Conservation (phyloP, 2,888 invertebrate species). For the Coecobrya sp. region DNA sequence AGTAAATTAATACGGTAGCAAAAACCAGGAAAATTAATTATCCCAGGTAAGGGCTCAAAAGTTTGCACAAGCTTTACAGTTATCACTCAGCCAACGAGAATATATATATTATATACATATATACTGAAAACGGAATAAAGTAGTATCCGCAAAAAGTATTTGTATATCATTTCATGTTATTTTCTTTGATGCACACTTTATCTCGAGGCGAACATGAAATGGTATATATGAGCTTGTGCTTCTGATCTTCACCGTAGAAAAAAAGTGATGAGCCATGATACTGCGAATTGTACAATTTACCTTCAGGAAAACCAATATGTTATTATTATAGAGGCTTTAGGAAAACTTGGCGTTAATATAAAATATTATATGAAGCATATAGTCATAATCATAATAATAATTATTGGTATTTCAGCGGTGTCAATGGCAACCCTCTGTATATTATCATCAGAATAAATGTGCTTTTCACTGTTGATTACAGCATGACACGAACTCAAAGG, state of each 20-base stretch:
- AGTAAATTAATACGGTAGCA: slow-evolving; percentile 12
- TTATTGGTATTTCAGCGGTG: too few species aligned
- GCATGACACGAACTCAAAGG: neutral
- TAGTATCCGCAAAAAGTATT: too few species aligned
- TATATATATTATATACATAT: neutral
- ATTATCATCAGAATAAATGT: neutral
- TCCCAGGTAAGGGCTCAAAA: slow-evolving; percentile 2
- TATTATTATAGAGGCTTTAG: too few species aligned
- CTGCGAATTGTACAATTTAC: neutral
- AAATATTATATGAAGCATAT: neutral
- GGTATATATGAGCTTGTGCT: neutral
- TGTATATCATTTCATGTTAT: neutral
- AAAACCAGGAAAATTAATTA: slow-evolving; percentile 16
- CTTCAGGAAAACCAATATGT: neutral
- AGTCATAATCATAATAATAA: too few species aligned
- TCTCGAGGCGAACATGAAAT: slow-evolving; percentile 13
- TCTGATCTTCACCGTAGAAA: neutral
- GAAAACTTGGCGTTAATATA: too few species aligned
- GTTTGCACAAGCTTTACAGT: neutral
- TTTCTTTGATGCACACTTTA: neutral
- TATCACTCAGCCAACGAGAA: neutral
- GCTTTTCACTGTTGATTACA: neutral
- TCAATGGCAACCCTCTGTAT: neutral
- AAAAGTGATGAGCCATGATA: neutral
- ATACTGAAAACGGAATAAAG: too few species aligned